phyloP scores from a whole-genome alignment of 92 coral and sea anemone species.

The Siderastrea siderea region DNA sequence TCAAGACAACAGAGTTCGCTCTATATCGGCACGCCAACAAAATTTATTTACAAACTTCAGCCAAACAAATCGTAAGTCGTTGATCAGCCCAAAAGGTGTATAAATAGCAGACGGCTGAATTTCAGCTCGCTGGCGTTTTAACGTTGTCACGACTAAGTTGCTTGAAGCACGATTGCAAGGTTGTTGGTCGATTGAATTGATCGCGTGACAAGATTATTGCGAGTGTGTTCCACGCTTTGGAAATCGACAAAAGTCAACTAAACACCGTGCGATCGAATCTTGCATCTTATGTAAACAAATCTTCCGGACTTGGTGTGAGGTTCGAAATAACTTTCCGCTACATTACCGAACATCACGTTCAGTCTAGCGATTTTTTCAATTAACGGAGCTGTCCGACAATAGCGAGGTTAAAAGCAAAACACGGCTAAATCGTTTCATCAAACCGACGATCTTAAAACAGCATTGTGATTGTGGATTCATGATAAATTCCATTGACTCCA shows the following conservation, averaged over 20 bases:
- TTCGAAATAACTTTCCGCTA: constrained; percentile 26
- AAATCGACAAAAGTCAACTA: constrained; percentile 30
- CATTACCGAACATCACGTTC: background rate
- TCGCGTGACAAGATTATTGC: constrained; percentile 34
- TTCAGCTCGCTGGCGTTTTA: background rate
- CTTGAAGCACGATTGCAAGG: background rate
- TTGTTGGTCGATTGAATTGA: constrained; percentile 4
- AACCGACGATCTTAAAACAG: constrained; percentile 28
- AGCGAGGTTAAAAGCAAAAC: constrained; percentile 12
- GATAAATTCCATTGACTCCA: constrained; percentile 55
- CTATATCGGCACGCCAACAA: constrained; percentile 14
- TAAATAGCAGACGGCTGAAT: constrained; percentile 5
- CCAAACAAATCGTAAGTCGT: constrained; percentile 41
- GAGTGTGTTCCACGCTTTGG: constrained; percentile 16
- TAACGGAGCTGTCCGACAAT: constrained; percentile 7
- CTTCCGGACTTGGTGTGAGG: constrained; percentile 35
- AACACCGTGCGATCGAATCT: constrained; percentile 45
- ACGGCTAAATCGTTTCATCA: constrained; percentile 15
- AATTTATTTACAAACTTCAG: constrained; percentile 40
- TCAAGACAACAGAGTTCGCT: constrained; percentile 12
- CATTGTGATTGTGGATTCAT: background rate
- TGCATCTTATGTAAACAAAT: constrained; percentile 54
- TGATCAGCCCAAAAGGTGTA: constrained; percentile 24
- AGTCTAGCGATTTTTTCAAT: constrained; percentile 4
- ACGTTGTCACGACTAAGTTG: background rate